Evolutionary conservation across 2,888 invertebrate genomes (phyloP).

Genomic region (Drosophila helvetica): DNA sequence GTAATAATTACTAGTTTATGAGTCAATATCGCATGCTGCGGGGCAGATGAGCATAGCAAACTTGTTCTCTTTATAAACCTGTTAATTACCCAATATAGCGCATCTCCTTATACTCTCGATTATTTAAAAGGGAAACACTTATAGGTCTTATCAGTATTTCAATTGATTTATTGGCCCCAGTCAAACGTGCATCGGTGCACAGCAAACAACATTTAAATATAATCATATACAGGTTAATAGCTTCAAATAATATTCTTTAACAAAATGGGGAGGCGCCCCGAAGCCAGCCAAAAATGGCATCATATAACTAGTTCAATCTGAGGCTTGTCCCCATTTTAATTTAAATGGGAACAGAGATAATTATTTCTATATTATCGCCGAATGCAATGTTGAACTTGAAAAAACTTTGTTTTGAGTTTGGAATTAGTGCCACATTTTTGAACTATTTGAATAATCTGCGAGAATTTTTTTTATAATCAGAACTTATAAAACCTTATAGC

Average conservation of each 20-base stretch:
- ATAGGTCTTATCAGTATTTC: constrained; percentile 35
- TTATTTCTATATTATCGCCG: constrained; percentile 16
- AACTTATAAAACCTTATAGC: constrained; percentile 13
- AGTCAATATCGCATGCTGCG: constrained; percentile 14
- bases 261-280: not conserved
- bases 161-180: constrained; percentile 49
- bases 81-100: not conserved
- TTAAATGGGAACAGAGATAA: constrained; percentile 37
- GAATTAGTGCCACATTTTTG: constrained; percentile 43
- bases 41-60: constrained; percentile 21
- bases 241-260: not conserved
- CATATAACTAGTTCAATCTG: not conserved
- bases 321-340: constrained; percentile 15
- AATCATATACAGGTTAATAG: not conserved
- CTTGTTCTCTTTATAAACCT: constrained; percentile 5
- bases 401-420: constrained; percentile 6
- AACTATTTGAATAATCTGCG: constrained; percentile 21
- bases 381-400: constrained; percentile 47
- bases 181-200: constrained; percentile 35
- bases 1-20: not conserved
- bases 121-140: constrained; percentile 24
- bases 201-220: constrained; percentile 25
- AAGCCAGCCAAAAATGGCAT: not conserved
- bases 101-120: not conserved
- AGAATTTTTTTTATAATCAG: not conserved